Percentiles rank a stretch among this genome's conserved stretches.
These are phyloP conservation scores for Manduca sexta DNA, from an alignment of 1,140 invertebrate genomes.

Conservation along the genomic window DNA sequence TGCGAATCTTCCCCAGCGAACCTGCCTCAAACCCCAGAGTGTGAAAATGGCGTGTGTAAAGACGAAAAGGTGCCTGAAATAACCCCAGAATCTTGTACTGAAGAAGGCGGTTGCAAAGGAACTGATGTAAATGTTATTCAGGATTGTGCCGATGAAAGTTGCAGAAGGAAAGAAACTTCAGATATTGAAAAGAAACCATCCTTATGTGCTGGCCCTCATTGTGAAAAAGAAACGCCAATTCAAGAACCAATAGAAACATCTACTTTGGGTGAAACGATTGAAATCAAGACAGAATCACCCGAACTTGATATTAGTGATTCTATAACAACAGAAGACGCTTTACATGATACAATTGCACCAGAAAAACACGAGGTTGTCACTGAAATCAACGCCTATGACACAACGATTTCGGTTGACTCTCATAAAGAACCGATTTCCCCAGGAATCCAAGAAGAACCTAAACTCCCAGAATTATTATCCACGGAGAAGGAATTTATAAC, in stretches of 20 bases:
- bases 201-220: constrained; percentile 32
- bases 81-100: not conserved
- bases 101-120: not conserved
- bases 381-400: too few species aligned
- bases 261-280: not conserved
- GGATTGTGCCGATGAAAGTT: constrained; percentile 43
- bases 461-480: too few species aligned
- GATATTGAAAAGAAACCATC: constrained; percentile 20
- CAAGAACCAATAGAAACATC: too few species aligned
- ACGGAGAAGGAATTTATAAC: too few species aligned
- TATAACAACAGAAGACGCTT: not conserved
- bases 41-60: constrained; percentile 13
- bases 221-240: constrained; percentile 14
- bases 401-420: too few species aligned
- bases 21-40: constrained; percentile 4
- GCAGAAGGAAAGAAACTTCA: constrained; percentile 35
- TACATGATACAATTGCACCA: not conserved
- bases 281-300: not conserved
- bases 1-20: constrained; percentile 11
- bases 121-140: constrained; percentile 17
- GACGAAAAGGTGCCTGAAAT: not conserved
- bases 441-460: too few species aligned
- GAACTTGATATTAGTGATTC: not conserved
- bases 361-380: too few species aligned
- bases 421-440: too few species aligned